A percentile compares a stretch with the other conserved stretches of the same genome.
Conservation (phyloP, 2,888 invertebrate genomes). For the Metacarcinus magister region DNA sequence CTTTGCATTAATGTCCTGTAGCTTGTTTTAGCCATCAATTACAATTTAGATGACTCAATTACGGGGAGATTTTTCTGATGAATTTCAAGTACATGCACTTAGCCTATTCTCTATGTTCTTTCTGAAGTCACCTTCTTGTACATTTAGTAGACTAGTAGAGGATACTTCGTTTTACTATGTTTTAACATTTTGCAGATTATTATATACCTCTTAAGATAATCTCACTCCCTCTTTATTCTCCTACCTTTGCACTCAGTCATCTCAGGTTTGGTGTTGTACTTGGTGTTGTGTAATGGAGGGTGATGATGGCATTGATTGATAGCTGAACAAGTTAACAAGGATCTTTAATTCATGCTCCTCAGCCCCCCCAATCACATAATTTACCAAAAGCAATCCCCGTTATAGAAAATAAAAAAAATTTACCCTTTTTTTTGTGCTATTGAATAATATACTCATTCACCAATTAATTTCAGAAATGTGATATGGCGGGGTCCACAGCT, state of each 20-base stretch:
- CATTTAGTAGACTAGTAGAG: background rate
- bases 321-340: constrained; percentile 42
- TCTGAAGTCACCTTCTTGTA: background rate
- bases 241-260: background rate
- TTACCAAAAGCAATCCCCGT: constrained; percentile 46
- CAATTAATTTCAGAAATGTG: constrained; percentile 79
- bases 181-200: background rate
- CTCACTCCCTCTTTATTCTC: background rate
- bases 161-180: background rate
- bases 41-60: background rate
- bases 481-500: constrained; percentile 72
- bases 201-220: background rate
- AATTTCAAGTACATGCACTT: background rate
- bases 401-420: constrained; percentile 3
- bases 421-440: constrained; percentile 28
- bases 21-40: constrained; percentile 51
- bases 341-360: constrained; percentile 20
- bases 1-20: constrained; percentile 46
- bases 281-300: constrained; percentile 21
- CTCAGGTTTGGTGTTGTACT: background rate
- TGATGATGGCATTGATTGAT: constrained; percentile 43
- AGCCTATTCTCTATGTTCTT: background rate
- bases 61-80: background rate
- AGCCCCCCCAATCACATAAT: constrained; percentile 49
- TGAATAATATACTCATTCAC: constrained; percentile 66